Percentiles rank a stretch among this genome's conserved stretches.
phyloP scores from a whole-genome alignment of 2,113 vertebrate species.

The Hydropotes inermis region DNA sequence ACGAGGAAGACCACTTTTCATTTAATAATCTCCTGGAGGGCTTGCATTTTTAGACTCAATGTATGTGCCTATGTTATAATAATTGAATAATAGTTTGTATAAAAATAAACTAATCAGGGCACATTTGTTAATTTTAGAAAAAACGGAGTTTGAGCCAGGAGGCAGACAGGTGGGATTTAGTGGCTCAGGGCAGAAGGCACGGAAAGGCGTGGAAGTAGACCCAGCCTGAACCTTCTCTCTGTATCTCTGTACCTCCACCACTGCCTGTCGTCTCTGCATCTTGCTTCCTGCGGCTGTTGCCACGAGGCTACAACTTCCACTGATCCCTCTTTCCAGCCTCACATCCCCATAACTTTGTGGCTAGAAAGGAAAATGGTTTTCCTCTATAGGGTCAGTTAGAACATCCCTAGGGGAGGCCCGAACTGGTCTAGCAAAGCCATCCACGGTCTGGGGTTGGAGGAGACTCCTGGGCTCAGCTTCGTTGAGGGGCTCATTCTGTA shows the following conservation, averaged over 20 bases:
- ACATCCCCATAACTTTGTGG: background rate
- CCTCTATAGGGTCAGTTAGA: background rate
- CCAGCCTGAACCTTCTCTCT: background rate
- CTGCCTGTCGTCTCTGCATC: background rate
- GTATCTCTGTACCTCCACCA: background rate
- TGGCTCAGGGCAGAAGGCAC: background rate
- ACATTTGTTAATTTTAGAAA: background rate
- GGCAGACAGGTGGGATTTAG: background rate
- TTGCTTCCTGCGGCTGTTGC: background rate
- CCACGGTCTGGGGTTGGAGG: background rate
- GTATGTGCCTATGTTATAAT: constrained; percentile 9
- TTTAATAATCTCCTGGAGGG: background rate
- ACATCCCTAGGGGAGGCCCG: background rate
- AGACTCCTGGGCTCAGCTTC: background rate
- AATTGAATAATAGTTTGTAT: constrained; percentile 9
- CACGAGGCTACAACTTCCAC: background rate
- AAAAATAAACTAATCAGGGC: background rate
- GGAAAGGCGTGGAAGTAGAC: background rate
- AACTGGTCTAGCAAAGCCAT: background rate
- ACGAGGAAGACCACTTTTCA: background rate
- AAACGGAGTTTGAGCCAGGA: background rate
- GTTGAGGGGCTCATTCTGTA: accelerated
- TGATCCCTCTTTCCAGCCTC: background rate
- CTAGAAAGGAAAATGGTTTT: background rate
- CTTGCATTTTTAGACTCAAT: background rate